These are phyloP conservation scores for Chiloscyllium punctatum DNA, from an alignment of 2,797 vertebrate species.

Conservation along the genomic window DNA sequence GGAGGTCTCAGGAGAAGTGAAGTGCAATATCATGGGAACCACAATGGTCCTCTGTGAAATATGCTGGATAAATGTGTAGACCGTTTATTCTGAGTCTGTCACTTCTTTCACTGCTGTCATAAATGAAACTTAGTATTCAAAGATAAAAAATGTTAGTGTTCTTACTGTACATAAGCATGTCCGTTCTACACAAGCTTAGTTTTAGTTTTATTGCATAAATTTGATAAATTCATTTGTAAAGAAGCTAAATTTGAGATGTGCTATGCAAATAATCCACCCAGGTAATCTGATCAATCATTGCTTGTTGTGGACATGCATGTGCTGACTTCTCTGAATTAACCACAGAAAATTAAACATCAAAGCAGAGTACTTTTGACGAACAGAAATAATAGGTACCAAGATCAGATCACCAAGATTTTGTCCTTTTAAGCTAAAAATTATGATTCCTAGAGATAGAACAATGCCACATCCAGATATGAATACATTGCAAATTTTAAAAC, in stretches of 20 bases:
- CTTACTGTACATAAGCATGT: neutral
- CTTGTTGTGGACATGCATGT: neutral
- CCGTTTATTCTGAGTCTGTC: neutral
- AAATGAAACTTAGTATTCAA: neutral
- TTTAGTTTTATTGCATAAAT: neutral
- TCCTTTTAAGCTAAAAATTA: neutral
- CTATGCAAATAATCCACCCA: neutral
- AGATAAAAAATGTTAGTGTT: neutral
- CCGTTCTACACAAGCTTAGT: neutral
- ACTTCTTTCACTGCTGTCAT: neutral
- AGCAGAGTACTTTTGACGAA: neutral
- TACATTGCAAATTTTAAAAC: too few relatives aligned
- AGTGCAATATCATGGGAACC: neutral
- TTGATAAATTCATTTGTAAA: neutral
- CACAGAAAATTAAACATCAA: neutral
- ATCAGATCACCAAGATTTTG: neutral
- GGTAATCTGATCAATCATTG: neutral
- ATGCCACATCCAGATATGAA: too few relatives aligned
- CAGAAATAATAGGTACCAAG: neutral
- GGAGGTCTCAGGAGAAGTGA: neutral
- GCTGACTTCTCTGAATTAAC: neutral
- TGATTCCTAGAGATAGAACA: neutral
- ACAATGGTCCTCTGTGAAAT: neutral
- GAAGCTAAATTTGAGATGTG: neutral
- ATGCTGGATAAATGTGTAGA: neutral